Evolutionary conservation across 2,113 vertebrate species (phyloP).

Genomic region (Halichoeres trimaculatus): DNA sequence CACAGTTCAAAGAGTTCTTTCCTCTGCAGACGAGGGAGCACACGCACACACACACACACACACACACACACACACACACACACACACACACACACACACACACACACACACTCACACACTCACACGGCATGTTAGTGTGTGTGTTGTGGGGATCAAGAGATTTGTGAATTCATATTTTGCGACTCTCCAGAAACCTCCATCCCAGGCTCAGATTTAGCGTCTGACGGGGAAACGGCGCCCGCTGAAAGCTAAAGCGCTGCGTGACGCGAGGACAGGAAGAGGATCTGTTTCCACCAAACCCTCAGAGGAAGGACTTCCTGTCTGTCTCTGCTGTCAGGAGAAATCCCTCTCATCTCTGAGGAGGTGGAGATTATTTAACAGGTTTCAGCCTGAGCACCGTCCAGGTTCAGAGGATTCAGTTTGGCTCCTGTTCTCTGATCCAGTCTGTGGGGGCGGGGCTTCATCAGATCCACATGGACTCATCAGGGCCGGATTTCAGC

Average conservation of each 20-base stretch:
- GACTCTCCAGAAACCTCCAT: constrained; percentile 16
- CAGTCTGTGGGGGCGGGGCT: too few species aligned
- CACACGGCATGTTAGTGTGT: background rate
- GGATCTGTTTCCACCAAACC: constrained; percentile 39
- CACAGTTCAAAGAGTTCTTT: constrained; percentile 74
- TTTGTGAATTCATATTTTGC: constrained; percentile 18
- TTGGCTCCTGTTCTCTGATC: too few species aligned
- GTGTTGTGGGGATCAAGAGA: constrained; percentile 5
- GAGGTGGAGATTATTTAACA: constrained; percentile 43
- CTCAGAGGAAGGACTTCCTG: constrained; percentile 47
- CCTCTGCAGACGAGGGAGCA: constrained; percentile 55
- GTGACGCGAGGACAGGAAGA: constrained; percentile 30
- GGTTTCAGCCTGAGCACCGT: constrained; percentile 32
- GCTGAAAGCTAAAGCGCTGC: constrained; percentile 45
- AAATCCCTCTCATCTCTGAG: constrained; percentile 38
- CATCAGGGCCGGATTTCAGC: too few species aligned
- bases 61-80: background rate
- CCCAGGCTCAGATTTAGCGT: constrained; percentile 45
- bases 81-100: constrained; percentile 15
- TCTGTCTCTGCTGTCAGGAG: constrained; percentile 60
- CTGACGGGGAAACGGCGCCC: constrained; percentile 20
- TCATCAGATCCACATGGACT: too few species aligned
- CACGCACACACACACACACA: constrained; percentile 7
- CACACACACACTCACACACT: background rate
- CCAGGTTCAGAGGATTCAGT: background rate